Evolutionary conservation across 1,140 invertebrate species (phyloP), one percentile per base, ranked within the genome.

Genomic region (Ctenoplectra terminalis): DNA sequence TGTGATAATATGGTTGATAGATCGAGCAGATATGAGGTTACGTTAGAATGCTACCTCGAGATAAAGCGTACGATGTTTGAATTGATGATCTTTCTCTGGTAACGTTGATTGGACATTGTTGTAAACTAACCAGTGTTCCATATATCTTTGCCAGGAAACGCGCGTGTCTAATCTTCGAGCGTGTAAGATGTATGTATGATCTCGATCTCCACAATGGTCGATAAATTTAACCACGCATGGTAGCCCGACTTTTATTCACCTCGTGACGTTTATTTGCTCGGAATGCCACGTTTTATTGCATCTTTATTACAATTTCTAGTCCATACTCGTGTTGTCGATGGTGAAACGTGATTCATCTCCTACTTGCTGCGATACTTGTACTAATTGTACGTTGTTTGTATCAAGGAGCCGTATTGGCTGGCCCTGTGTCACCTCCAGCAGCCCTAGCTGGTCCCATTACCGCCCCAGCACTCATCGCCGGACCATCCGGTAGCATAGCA

Each of bases 401-500:
- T 34, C 79, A 82, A 50, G 92, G 93, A 75, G 85, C 91, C 0
- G 88, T 92, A 8, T 77, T 93, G 23, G 91, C 92, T 56, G 93
- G 93, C 74, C 93, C 93, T 5, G 77, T 86, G 23, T 89, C 82
- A 15, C 90, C 85, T 48, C 91, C 90, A 26, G 93, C 92, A 23
- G 91, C 90, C 43, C 85, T 94, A 7, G 81, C 92, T 17, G 93
- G 93, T 1, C 92, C 93, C 8, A 43, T 92, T 29, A 85, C 93
- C 9, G 91, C 91, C 0, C 92, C 92, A 13, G 91, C 93, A 29
- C 63, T 93, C 1, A 92, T 94, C 31, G 90, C 91, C n/a, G 93
- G 93, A 31, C 93, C 93, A 34, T 93, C 93, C 11, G 93, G 93
- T 37, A 90, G 89, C 80, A 93, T 94, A 77, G 61, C 90, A 8